phyloP scores from a whole-genome alignment of 2,888 invertebrate genomes.

The Osmoderma eremita region DNA sequence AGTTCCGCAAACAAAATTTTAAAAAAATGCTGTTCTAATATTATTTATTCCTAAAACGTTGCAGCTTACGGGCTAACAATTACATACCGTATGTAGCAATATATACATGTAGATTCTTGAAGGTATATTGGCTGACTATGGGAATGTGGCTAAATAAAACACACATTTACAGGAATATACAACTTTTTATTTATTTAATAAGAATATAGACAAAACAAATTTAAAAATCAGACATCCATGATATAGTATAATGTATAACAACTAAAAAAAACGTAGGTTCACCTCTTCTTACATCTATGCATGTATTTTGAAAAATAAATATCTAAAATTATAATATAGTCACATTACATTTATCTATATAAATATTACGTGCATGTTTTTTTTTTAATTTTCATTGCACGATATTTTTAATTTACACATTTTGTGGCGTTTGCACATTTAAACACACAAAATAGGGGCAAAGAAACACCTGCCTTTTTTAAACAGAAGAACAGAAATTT shows the following conservation, averaged over 20 bases:
- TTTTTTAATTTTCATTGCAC: neutral
- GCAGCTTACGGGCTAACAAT: no score
- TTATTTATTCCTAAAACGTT: no score
- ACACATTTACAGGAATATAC: slow-evolving; percentile 40
- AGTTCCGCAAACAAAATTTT: no score
- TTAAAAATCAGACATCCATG: slow-evolving; percentile 21
- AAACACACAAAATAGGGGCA: slow-evolving; percentile 28
- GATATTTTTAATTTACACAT: slow-evolving; percentile 5
- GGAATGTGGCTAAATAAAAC: slow-evolving; percentile 21
- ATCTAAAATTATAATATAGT: slow-evolving; percentile 23
- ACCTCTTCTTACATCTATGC: neutral
- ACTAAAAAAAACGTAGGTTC: slow-evolving; percentile 6
- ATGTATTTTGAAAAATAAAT: slow-evolving; percentile 32
- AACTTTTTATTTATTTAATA: slow-evolving; percentile 39
- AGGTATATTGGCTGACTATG: no score
- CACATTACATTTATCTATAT: neutral
- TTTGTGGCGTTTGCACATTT: slow-evolving; percentile 19
- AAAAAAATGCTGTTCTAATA: no score
- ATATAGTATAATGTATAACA: slow-evolving; percentile 26
- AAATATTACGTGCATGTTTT: slow-evolving; percentile 5
- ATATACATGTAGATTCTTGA: no score
- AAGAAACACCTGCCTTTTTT: neutral
- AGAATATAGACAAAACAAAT: slow-evolving; percentile 40
- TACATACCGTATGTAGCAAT: no score
- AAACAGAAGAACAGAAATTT: slow-evolving; percentile 16